Conservation (phyloP, 2,797 vertebrate genomes). For the Typhlichthys subterraneus region DNA sequence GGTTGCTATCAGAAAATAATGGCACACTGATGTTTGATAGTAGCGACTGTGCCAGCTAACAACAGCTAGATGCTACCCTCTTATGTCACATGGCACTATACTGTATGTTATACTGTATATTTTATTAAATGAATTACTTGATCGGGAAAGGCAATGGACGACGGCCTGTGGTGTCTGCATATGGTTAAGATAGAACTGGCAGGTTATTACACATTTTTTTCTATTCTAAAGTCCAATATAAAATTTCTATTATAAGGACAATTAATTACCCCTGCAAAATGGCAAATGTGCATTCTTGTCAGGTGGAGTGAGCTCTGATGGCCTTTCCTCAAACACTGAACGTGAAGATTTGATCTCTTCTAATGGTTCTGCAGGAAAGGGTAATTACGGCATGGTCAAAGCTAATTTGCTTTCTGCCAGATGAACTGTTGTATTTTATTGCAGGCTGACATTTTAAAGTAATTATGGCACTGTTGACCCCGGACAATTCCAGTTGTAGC, state of each 20-base stretch:
- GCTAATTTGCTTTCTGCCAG: conserved; percentile 99
- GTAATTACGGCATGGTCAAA: conserved; percentile 99
- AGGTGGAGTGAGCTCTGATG: conserved; percentile 99
- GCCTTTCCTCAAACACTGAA: conserved; percentile 99
- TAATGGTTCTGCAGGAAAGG: conserved; percentile 99
- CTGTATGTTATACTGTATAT: not conserved
- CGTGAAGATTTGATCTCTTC: conserved; percentile 99
- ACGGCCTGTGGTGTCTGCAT: conserved; percentile 70
- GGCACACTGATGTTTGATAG: conserved; percentile 30
- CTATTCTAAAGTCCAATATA: conserved; percentile 99
- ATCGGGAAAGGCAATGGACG: conserved; percentile 26
- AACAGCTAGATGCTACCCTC: conserved; percentile 3
- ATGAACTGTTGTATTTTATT: conserved; percentile 99
- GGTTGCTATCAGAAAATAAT: conserved; percentile 28
- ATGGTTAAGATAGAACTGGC: conserved; percentile 94
- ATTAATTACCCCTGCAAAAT: conserved; percentile 99
- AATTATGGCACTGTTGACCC: conserved; percentile 99
- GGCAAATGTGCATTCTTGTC: conserved; percentile 99
- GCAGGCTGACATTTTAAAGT: conserved; percentile 99
- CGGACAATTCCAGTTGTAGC: conserved; percentile 99
- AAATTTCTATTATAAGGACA: conserved; percentile 99
- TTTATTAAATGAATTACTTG: conserved; percentile 15
- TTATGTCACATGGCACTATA: not conserved
- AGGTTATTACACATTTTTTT: conserved; percentile 96
- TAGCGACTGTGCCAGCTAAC: not conserved